Evolutionary conservation across 2,113 vertebrate genomes (phyloP).

Genomic region (Lota lota): DNA sequence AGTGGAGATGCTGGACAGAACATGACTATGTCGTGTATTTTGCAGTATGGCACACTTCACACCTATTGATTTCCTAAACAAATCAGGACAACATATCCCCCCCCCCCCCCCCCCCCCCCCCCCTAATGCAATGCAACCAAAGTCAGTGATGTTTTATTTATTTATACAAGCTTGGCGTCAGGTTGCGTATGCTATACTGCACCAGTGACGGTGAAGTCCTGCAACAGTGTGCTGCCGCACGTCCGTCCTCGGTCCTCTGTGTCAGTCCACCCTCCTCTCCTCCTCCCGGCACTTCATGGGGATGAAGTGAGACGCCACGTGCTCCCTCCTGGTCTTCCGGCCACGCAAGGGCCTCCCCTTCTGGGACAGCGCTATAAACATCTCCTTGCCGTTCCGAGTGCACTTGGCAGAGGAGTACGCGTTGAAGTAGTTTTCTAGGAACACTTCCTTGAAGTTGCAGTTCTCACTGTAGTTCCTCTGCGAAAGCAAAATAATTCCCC

Average conservation of each 20-base stretch:
- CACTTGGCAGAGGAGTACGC: conserved; percentile 93
- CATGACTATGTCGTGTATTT: background rate
- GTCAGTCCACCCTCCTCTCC: conserved; percentile 64
- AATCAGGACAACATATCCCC: conserved; percentile 10
- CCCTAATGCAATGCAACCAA: too few relatives aligned
- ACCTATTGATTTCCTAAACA: conserved; percentile 4
- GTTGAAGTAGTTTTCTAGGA: conserved; percentile 96
- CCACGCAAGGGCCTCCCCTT: conserved; percentile 88
- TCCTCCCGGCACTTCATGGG: conserved; percentile 80
- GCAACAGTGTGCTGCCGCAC: too few relatives aligned
- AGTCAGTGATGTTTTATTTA: too few relatives aligned
- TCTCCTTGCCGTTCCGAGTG: conserved; percentile 88
- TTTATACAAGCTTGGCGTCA: too few relatives aligned
- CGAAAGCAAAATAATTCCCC: conserved; percentile 39
- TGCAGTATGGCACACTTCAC: conserved; percentile 7
- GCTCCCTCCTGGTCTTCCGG: conserved; percentile 91
- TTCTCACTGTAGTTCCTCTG: conserved; percentile 95
- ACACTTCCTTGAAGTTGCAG: conserved; percentile 96
- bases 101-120: too few relatives aligned
- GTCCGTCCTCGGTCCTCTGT: background rate
- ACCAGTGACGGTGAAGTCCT: too few relatives aligned
- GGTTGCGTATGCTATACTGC: too few relatives aligned
- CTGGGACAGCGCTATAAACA: conserved; percentile 93
- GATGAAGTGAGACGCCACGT: conserved; percentile 90
- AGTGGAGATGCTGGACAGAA: conserved; percentile 14